Base-by-base conservation (phyloP, 1,140 invertebrate genomes). In the Anthonomus grandis region DNA sequence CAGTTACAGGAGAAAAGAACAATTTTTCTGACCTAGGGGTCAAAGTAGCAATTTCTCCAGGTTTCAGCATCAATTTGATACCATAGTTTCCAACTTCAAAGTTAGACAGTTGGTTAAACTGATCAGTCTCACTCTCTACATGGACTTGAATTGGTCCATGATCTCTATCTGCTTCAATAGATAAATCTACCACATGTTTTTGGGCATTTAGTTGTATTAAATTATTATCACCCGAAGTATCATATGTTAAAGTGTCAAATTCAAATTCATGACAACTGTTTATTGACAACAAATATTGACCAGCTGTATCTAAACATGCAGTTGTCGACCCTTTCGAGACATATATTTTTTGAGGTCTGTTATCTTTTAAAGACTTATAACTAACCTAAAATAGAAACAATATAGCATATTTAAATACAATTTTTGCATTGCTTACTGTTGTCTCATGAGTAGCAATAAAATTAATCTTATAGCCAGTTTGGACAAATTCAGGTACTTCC, bases 211-310 rank as follows among this genome's bases (percentile, higher is more conserved):
- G 41, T 23, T 55, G 59, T 17, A 77, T 62, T 68, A 70, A 53
- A 60, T 71, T 36, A 57, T 64, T 27, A 63, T 64, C 39, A 68
- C 64, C n/a, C 63, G 37, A 75, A 18, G 69, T 82, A 57, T 70
- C 73, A 66, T 74, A 78, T 3, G 61, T 67, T 18, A 76, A 72
- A 2, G 68, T 78, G 66, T 73, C 77, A 63, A 71, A 73, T 8
- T 78, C 75, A 73, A 93, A 95, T 55, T 81, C 76, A 72, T 97
- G 93, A 72, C 94, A 96, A 34, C 92, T 86, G 58, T 81, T 81
- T 8, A 92, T 84, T 31, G 80, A 79, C 25, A 96, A 84, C 39
- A 81, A 77, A 70, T 95, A 96, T 38, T 75, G 71, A n/a, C 86
- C 89, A 24, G 81, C 70, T 55, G 76, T 74, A 3, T 83, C 77